phyloP scores from a whole-genome alignment of 2,888 invertebrate genomes.

The Andrena flavipes region DNA sequence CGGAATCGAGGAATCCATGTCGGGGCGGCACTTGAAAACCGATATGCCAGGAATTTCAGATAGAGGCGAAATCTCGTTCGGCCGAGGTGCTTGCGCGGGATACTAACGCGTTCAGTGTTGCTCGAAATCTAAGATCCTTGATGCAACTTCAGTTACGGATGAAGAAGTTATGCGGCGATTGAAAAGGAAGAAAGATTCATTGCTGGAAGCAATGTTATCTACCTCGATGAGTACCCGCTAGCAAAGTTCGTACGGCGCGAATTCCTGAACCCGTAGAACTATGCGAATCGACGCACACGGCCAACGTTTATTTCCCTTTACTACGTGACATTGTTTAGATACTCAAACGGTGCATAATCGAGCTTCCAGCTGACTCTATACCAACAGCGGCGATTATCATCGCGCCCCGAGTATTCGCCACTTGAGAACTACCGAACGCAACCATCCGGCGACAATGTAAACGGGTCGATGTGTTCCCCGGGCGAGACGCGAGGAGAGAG shows the following conservation, averaged over 20 bases:
- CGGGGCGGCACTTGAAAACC: neutral
- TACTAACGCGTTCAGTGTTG: neutral
- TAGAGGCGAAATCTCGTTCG: neutral
- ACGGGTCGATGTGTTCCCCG: neutral
- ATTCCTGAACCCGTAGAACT: neutral
- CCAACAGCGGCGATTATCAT: conserved; percentile 8
- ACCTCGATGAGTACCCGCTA: neutral
- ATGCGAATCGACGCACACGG: conserved; percentile 1
- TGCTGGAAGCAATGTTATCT: no score
- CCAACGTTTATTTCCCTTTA: conserved; percentile 25
- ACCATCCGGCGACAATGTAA: neutral
- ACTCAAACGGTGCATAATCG: conserved; percentile 19
- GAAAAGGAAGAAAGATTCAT: no score
- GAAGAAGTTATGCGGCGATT: no score
- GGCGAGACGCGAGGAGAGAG: neutral
- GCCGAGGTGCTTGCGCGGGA: neutral
- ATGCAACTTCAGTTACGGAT: no score
- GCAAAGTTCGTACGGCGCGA: neutral
- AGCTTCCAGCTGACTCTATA: conserved; percentile 3
- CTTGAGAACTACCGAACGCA: neutral
- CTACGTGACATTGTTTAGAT: conserved; percentile 44
- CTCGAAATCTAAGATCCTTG: neutral
- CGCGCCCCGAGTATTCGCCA: neutral
- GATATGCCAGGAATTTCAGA: neutral
- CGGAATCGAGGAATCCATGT: conserved; percentile 1